Base-by-base conservation (phyloP, 2,888 invertebrate genomes). In the Rhingia campestris region DNA sequence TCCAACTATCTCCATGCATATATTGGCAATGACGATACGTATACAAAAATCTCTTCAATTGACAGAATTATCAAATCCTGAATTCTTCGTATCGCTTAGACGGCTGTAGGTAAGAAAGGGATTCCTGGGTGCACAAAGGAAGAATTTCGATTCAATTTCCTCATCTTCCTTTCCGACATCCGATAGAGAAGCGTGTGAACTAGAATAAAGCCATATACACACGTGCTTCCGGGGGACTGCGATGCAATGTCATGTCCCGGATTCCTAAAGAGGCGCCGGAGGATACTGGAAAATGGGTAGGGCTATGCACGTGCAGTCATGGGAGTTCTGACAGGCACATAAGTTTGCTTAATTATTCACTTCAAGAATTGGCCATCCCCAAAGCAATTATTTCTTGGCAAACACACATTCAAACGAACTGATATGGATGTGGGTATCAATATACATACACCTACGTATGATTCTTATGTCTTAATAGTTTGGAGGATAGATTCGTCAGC, bases 141-240 rank as follows among this genome's bases (percentile, higher is more conserved):
- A 76, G 64, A 70, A 59, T 70, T 70, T 58, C 45, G 41, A 81
- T 81, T 81, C 81, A 76, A 81, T 81, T 81, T 81, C 76, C 76
- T 37, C 33, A 30, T 81, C 81, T 64, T 66, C 64, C 63, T 75
- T 64, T 70, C 39, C 39, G 58, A 47, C 39, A 64, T 75, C 81
- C 70, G 67, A 53, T 66, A 64, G 64, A 56, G 14, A 33, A 58
- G 56, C 47, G 39, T 73, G 54, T 39, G 73, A 56, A 10, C 37
- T 39, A n/a, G 49, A 10, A 64, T 63, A 54, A 12, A 56, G 49
- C 10, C 32, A 37, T 32, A 30, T 35, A 41, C 12, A 43, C 14
- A 53, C 69, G 41, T 49, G 53, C 61, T 45, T 56, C 56, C 51
- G 56, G 56, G 43, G 51, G 53, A 59, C 45, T 59, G 49, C 39